Conservation (phyloP, 2,888 invertebrate genomes). For the Ellobium chinense region DNA sequence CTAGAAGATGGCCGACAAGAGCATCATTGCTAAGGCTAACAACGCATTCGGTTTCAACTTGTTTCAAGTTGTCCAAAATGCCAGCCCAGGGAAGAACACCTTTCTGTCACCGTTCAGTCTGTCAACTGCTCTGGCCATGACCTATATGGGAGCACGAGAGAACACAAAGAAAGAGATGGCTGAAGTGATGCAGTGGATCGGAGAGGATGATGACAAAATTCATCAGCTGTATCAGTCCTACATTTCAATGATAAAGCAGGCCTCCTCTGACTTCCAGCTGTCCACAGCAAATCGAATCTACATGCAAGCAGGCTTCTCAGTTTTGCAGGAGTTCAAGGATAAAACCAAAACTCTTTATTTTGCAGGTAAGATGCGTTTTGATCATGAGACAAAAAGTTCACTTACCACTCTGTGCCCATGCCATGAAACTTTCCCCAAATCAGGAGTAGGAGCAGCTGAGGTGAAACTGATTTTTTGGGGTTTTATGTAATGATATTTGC, state of each 20-base stretch:
- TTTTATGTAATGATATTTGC: too few relatives aligned
- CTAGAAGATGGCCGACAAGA: conserved; percentile 18
- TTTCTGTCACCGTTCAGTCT: conserved; percentile 79
- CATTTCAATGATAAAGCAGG: conserved; percentile 15
- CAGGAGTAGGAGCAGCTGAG: too few relatives aligned
- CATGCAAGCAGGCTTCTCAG: conserved; percentile 54
- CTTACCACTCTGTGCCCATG: too few relatives aligned
- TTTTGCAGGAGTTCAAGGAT: conserved; percentile 61
- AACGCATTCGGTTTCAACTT: conserved; percentile 49
- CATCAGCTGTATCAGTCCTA: conserved; percentile 33
- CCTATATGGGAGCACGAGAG: conserved; percentile 76
- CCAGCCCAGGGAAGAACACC: conserved; percentile 54
- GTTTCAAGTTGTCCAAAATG: conserved; percentile 16
- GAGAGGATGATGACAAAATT: conserved; percentile 2
- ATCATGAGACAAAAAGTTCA: too few relatives aligned
- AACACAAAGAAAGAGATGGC: conserved; percentile 74
- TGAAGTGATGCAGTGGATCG: conserved; percentile 33
- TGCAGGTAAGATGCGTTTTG: conserved; percentile 33
- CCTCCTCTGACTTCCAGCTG: conserved; percentile 56
- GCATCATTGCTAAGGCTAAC: conserved; percentile 44
- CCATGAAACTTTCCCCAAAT: too few relatives aligned
- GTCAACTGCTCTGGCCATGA: conserved; percentile 78
- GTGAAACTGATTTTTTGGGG: too few relatives aligned
- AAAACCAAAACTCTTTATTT: conserved; percentile 22
- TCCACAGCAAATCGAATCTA: conserved; percentile 70